These are phyloP conservation scores for Platanista minor DNA, from an alignment of 2,113 vertebrate genomes.

Conservation along the genomic window DNA sequence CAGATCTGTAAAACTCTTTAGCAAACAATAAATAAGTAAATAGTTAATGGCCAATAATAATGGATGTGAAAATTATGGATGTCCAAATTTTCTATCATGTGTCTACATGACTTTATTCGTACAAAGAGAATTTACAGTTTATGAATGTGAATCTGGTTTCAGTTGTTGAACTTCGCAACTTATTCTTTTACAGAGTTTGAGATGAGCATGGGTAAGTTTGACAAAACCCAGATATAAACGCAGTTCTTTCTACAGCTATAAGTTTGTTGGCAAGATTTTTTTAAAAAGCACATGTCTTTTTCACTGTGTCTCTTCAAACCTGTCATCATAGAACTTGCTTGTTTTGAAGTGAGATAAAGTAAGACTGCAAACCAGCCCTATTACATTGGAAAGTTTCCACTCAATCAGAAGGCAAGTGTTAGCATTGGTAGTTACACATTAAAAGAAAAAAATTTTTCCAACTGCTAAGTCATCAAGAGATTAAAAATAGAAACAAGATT, in stretches of 20 bases:
- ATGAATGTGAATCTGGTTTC: background rate
- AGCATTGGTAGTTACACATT: background rate
- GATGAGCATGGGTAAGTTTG: background rate
- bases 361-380: background rate
- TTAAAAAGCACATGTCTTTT: background rate
- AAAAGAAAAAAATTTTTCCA: background rate
- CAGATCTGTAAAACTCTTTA: background rate
- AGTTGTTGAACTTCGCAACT: background rate
- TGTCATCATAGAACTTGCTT: background rate
- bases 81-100: background rate
- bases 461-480: background rate
- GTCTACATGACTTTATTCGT: background rate
- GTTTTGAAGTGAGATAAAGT: background rate
- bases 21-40: background rate
- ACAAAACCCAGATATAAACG: background rate
- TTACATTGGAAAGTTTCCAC: background rate
- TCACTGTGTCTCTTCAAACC: background rate
- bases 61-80: background rate
- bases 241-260: background rate
- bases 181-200: background rate
- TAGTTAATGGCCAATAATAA: background rate
- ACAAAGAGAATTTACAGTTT: background rate
- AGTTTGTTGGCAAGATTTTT: background rate
- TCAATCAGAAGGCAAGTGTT: background rate
- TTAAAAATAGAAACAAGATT: conserved; percentile 12